These are phyloP conservation scores for Colletes collaris DNA, from an alignment of 2,888 invertebrate species.

Conservation along the genomic window DNA sequence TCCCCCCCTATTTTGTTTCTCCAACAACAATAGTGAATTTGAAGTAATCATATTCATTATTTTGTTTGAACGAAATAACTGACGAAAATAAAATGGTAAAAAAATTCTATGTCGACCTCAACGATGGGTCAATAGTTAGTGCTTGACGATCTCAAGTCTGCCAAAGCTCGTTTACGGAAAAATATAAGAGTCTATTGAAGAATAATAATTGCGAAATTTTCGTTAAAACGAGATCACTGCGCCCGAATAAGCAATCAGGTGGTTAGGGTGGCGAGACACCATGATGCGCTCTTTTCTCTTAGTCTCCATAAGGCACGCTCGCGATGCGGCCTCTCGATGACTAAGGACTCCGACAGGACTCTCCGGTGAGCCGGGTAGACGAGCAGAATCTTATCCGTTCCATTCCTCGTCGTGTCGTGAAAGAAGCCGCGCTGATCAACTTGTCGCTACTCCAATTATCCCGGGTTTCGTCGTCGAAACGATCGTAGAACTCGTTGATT, in stretches of 20 bases:
- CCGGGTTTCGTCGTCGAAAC: slow-evolving; percentile 60
- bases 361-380: slow-evolving; percentile 30
- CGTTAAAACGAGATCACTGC: slow-evolving; percentile 29
- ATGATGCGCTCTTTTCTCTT: slow-evolving; percentile 41
- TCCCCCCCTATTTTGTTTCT: too few relatives aligned
- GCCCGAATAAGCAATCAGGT: slow-evolving; percentile 56
- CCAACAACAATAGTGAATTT: too few relatives aligned
- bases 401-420: slow-evolving; percentile 56
- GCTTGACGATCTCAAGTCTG: too few relatives aligned
- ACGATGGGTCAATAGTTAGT: too few relatives aligned
- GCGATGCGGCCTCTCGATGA: slow-evolving; percentile 64
- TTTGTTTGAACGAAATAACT: too few relatives aligned
- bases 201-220: neutral
- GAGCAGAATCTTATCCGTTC: slow-evolving; percentile 52
- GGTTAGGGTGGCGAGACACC: slow-evolving; percentile 45
- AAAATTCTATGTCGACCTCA: too few relatives aligned
- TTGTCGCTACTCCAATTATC: slow-evolving; percentile 77
- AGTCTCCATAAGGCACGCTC: slow-evolving; percentile 56
- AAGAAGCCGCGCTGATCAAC: slow-evolving; percentile 75
- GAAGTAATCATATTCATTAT: too few relatives aligned
- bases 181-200: neutral
- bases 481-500: slow-evolving; percentile 69
- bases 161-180: too few relatives aligned
- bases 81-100: too few relatives aligned
- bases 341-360: slow-evolving; percentile 52